phyloP scores from a whole-genome alignment of 2,113 vertebrate species.

The Rhinolophus sinicus region DNA sequence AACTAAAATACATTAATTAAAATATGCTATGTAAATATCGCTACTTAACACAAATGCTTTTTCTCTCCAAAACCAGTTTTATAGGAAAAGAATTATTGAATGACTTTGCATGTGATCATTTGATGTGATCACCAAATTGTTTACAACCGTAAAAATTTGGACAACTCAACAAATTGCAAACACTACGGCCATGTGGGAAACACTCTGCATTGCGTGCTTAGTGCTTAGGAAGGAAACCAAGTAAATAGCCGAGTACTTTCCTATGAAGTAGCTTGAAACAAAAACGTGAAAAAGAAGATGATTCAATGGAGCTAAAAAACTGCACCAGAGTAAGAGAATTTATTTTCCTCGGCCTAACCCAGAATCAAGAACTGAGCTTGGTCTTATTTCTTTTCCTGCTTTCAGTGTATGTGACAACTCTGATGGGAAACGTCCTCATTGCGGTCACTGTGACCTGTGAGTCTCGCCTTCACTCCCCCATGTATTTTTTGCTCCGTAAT shows the following conservation, averaged over 20 bases:
- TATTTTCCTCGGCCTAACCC: conserved; percentile 45
- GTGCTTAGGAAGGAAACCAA: background rate
- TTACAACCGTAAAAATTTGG: background rate
- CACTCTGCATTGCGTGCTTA: background rate
- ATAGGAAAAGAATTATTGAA: background rate
- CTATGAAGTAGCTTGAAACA: background rate
- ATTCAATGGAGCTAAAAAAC: background rate
- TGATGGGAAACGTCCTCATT: conserved; percentile 75
- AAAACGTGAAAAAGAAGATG: background rate
- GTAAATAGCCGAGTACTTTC: rapidly evolving
- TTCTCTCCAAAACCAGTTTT: background rate
- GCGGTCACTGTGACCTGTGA: conserved; percentile 56
- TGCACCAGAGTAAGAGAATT: conserved; percentile 15
- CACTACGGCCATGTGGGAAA: rapidly evolving
- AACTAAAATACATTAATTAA: background rate
- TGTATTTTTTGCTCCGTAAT: conserved; percentile 75
- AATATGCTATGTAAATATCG: background rate
- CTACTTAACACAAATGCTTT: background rate
- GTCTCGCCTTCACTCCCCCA: conserved; percentile 63
- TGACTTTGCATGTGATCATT: background rate
- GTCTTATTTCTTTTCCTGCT: conserved; percentile 58
- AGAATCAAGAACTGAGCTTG: background rate
- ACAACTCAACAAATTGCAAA: background rate
- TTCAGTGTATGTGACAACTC: conserved; percentile 45
- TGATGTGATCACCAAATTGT: background rate